phyloP scores from a whole-genome alignment of 64 coral and sea anemone genomes.

The Montipora foliosa region DNA sequence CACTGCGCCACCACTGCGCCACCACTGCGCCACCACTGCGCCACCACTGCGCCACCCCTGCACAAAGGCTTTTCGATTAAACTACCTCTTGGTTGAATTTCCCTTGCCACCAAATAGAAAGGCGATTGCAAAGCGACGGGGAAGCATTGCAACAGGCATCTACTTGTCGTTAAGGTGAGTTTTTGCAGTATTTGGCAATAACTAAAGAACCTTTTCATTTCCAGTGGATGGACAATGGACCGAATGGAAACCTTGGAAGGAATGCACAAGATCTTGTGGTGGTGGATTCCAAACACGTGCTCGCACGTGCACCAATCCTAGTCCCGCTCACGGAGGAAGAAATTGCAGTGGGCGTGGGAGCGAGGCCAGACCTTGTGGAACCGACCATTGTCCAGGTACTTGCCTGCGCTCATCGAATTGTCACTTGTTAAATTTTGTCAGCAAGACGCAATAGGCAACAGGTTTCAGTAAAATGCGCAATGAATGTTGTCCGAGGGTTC shows the following conservation, averaged over 20 bases:
- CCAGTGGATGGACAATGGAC: constrained; percentile 60
- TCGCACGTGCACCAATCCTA: constrained; percentile 53
- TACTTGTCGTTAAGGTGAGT: too few relatives aligned
- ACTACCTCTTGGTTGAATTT: too few relatives aligned
- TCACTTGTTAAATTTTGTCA: too few relatives aligned
- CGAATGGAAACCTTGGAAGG: constrained; percentile 46
- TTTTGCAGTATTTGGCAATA: background rate
- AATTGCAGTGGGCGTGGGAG: constrained; percentile 19
- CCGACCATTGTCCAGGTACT: constrained; percentile 59
- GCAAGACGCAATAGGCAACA: background rate
- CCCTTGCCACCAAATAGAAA: too few relatives aligned
- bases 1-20: too few relatives aligned
- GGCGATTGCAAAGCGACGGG: too few relatives aligned
- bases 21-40: too few relatives aligned
- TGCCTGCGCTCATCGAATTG: too few relatives aligned
- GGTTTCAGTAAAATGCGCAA: background rate
- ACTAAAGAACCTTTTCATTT: background rate
- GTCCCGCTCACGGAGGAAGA: constrained; percentile 54
- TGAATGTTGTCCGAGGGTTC: too few relatives aligned
- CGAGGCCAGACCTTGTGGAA: constrained; percentile 49
- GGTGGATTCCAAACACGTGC: constrained; percentile 41
- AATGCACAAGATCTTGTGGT: constrained; percentile 58
- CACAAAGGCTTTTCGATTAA: too few relatives aligned
- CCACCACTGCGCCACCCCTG: too few relatives aligned
- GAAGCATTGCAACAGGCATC: too few relatives aligned